Percentiles rank a stretch among this genome's conserved stretches.
Conservation (phyloP, 2,888 invertebrate genomes). For the Drosophila meridionalis region DNA sequence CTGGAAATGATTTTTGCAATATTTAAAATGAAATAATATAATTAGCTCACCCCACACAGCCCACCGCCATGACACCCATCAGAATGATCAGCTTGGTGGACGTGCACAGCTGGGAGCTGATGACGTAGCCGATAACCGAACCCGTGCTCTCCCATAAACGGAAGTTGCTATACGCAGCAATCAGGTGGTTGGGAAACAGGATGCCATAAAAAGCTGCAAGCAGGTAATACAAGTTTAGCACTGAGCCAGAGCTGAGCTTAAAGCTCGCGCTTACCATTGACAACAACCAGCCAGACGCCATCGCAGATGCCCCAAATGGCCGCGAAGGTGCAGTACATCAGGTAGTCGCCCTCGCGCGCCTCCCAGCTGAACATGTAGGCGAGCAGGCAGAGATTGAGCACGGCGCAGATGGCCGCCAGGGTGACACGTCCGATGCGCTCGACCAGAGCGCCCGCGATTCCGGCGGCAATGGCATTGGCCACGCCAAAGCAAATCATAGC, state of each 20-base stretch:
- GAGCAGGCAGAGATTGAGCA: slow-evolving; percentile 90
- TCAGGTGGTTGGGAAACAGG: slow-evolving; percentile 93
- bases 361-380: slow-evolving; percentile 90
- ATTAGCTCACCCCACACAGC: slow-evolving; percentile 89
- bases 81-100: slow-evolving; percentile 89
- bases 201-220: slow-evolving; percentile 92
- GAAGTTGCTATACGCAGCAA: slow-evolving; percentile 97
- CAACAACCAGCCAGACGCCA: slow-evolving; percentile 96
- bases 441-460: slow-evolving; percentile 91
- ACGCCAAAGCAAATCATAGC: slow-evolving; percentile 97
- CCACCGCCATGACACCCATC: slow-evolving; percentile 88
- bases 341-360: slow-evolving; percentile 88
- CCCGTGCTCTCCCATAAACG: slow-evolving; percentile 96
- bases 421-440: slow-evolving; percentile 91
- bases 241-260: not conserved
- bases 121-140: slow-evolving; percentile 93
- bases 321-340: slow-evolving; percentile 91
- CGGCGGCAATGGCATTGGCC: slow-evolving; percentile 94
- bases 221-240: not conserved
- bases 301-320: slow-evolving; percentile 95
- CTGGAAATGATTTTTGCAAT: too few relatives aligned
- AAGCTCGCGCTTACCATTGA: slow-evolving; percentile 89
- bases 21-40: not conserved
- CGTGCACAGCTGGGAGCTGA: slow-evolving; percentile 92
- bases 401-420: slow-evolving; percentile 90